These are phyloP conservation scores for Caradrina kadenii DNA, from an alignment of 2,888 invertebrate genomes.

Conservation along the genomic window DNA sequence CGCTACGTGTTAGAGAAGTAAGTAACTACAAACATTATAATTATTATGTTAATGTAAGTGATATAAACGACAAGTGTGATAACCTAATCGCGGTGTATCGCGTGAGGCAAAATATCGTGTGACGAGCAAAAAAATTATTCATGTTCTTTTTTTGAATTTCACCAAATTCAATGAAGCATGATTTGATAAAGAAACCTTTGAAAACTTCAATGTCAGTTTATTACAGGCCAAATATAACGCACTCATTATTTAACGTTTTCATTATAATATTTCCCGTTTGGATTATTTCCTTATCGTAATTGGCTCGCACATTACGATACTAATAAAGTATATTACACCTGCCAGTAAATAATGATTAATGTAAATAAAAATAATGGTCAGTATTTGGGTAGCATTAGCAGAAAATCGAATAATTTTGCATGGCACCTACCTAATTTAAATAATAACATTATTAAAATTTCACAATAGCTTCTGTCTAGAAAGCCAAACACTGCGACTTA, in stretches of 20 bases:
- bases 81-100: slow-evolving; percentile 58
- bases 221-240: not conserved
- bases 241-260: slow-evolving; percentile 6
- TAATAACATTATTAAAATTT: slow-evolving; percentile 12
- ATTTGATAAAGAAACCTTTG: slow-evolving; percentile 17
- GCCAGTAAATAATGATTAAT: slow-evolving; percentile 4
- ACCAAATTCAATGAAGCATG: slow-evolving; percentile 41
- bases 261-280: slow-evolving; percentile 3
- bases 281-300: slow-evolving; percentile 32
- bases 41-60: slow-evolving; percentile 40
- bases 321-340: slow-evolving; percentile 30
- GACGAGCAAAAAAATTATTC: slow-evolving; percentile 42
- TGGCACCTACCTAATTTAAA: not conserved
- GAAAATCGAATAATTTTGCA: slow-evolving; percentile 10
- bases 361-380: slow-evolving; percentile 20
- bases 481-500: not conserved
- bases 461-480: not conserved
- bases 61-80: slow-evolving; percentile 61
- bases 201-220: slow-evolving; percentile 9
- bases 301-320: slow-evolving; percentile 15
- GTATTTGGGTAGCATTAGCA: not conserved
- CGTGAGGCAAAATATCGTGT: slow-evolving; percentile 50
- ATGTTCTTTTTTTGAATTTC: slow-evolving; percentile 46
- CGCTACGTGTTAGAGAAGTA: slow-evolving; percentile 97
- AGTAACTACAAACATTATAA: slow-evolving; percentile 76